Conservation (phyloP, 2,113 vertebrate genomes). For the Silurus glanis region DNA sequence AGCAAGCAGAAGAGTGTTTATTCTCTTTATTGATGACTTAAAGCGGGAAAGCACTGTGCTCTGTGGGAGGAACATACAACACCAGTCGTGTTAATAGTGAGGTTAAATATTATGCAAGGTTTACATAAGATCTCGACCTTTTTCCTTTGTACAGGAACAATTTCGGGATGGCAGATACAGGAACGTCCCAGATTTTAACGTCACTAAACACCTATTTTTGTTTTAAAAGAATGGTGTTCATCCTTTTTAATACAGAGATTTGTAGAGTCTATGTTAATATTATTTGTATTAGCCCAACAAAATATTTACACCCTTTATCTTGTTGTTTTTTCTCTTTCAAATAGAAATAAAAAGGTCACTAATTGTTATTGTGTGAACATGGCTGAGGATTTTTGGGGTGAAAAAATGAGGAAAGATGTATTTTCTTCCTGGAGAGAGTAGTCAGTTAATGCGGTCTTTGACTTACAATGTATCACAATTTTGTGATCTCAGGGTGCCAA, state of each 20-base stretch:
- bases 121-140: neutral
- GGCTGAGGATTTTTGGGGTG: neutral
- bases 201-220: neutral
- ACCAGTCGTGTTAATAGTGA: neutral
- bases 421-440: neutral
- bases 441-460: neutral
- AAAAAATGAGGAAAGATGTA: neutral
- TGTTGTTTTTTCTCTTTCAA: neutral
- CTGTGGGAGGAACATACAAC: neutral
- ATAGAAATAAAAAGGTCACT: too few relatives aligned
- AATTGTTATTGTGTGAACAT: neutral
- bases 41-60: too few relatives aligned
- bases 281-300: neutral
- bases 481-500: neutral
- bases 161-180: neutral
- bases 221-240: neutral
- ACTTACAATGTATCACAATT: neutral
- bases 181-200: neutral
- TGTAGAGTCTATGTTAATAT: neutral
- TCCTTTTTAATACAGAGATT: neutral
- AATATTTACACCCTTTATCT: neutral
- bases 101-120: constrained; percentile 6
- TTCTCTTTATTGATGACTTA: neutral
- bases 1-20: constrained; percentile 6
- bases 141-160: neutral